Percentiles rank a stretch among this genome's conserved stretches.
These are phyloP conservation scores for Portunus trituberculatus DNA, from an alignment of 1,140 invertebrate species.

Conservation along the genomic window DNA sequence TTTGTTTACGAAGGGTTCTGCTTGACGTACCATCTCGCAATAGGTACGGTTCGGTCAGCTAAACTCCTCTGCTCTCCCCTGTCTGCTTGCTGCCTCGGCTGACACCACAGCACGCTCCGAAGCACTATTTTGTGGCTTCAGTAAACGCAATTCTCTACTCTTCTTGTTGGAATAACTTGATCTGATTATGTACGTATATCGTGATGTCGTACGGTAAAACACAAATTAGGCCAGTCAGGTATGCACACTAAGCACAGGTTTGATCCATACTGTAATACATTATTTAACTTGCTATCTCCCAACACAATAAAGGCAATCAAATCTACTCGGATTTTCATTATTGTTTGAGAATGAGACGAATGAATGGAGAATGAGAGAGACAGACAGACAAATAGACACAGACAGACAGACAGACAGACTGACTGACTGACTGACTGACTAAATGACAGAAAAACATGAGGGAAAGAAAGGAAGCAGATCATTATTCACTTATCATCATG, in stretches of 20 bases:
- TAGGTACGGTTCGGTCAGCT: not conserved
- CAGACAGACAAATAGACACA: not conserved
- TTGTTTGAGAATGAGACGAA: too few species aligned
- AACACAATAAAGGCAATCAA: too few species aligned
- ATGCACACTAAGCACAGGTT: too few species aligned
- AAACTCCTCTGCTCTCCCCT: not conserved
- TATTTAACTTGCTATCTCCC: too few species aligned
- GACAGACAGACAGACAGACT: not conserved
- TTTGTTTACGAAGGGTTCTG: not conserved
- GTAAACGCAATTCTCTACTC: not conserved
- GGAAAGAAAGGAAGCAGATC: not conserved
- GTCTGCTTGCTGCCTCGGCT: not conserved
- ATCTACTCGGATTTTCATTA: too few species aligned
- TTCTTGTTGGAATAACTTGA: not conserved
- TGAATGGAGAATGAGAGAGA: too few species aligned
- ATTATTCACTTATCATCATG: not conserved
- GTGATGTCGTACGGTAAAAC: too few species aligned
- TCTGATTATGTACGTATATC: not conserved
- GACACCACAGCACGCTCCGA: not conserved
- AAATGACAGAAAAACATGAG: not conserved
- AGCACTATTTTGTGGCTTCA: not conserved
- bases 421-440: too few species aligned
- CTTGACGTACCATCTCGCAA: not conserved
- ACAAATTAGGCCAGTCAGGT: too few species aligned
- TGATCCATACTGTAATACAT: too few species aligned